Evolutionary conservation across 1,140 invertebrate species (phyloP), one percentile per base, ranked within the genome.

Genomic region (Lutraria rhynchaena): DNA sequence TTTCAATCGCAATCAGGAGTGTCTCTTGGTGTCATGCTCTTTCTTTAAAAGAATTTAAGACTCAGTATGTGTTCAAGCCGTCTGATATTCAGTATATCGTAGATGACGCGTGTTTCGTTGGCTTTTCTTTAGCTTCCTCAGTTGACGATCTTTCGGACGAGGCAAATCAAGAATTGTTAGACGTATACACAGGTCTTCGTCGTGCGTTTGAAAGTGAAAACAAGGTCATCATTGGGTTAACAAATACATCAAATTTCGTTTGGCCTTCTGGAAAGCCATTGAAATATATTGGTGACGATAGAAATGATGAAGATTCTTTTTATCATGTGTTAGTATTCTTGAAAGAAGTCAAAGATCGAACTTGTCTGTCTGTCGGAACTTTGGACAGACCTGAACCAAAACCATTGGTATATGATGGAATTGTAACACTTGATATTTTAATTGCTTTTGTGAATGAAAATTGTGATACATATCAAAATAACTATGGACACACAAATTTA

Each of bases 371-470:
- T 0, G 58, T 76, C 17, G 55, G 75, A 29, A 69, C 74, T 17
- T 35, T 49, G 29, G 41, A 29, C 0, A 17, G 41, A 4, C n/a
- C 29, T 19, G 53, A 65, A 13, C 85, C 86, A 19, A 70, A 49
- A 24, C 82, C 61, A 11, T 27, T 61, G 27, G 24, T 49, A 3
- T 88, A 83, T 58, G 83, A 60, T 46, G 84, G 74, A 17, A 29
- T 58, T 33, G n/a, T 57, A 19, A 57, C 22, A 0, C 22, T 58
- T 15, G 76, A 82, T 19, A 58, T 67, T 13, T 17, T 89, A 65
- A 58, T 86, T 24, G 57, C 83, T 7, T 88, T 85, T 77, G 81
- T 90, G 0, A 90, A 90, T 82, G 41, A 60, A 29, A 58, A 85
- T 49, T 90, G 89, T 74, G 24, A 73, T 35, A 86, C 83, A 17